phyloP scores from a whole-genome alignment of 2,888 invertebrate genomes.

The Pollenia amentaria region DNA sequence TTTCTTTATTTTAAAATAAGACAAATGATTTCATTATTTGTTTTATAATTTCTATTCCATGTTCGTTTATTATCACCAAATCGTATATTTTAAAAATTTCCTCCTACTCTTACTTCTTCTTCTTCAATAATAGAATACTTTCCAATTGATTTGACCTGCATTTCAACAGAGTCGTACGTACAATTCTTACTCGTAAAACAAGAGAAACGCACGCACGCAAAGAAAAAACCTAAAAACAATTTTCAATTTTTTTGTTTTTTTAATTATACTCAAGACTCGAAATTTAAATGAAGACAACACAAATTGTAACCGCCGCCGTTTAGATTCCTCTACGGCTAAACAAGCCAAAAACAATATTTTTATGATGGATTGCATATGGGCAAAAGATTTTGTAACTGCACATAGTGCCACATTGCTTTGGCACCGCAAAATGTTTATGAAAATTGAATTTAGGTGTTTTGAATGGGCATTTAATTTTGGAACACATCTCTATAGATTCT shows the following conservation, averaged over 20 bases:
- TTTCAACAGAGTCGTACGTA: constrained; percentile 57
- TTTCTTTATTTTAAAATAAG: constrained; percentile 1
- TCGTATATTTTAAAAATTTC: constrained; percentile 7
- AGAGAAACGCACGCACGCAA: not conserved
- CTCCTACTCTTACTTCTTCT: constrained; percentile 19
- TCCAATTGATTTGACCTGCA: constrained; percentile 74
- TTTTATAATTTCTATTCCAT: constrained; percentile 6
- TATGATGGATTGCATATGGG: constrained; percentile 67
- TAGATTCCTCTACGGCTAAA: not conserved
- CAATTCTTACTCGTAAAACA: constrained; percentile 8
- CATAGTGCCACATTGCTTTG: not conserved
- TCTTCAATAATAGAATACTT: constrained; percentile 51
- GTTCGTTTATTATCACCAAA: constrained; percentile 9
- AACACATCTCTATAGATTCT: constrained; percentile 9
- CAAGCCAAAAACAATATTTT: not conserved
- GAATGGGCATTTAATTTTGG: constrained; percentile 4
- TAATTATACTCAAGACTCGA: constrained; percentile 65
- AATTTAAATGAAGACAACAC: constrained; percentile 44
- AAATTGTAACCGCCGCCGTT: not conserved
- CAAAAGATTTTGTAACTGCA: constrained; percentile 62
- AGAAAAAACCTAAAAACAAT: constrained; percentile 21
- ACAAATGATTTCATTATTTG: constrained; percentile 21
- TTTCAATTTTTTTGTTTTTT: constrained; percentile 50
- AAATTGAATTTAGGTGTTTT: constrained; percentile 15
- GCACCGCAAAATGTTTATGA: not conserved